phyloP scores from a whole-genome alignment of 2,888 invertebrate genomes.

The Drosophila emarginata region DNA sequence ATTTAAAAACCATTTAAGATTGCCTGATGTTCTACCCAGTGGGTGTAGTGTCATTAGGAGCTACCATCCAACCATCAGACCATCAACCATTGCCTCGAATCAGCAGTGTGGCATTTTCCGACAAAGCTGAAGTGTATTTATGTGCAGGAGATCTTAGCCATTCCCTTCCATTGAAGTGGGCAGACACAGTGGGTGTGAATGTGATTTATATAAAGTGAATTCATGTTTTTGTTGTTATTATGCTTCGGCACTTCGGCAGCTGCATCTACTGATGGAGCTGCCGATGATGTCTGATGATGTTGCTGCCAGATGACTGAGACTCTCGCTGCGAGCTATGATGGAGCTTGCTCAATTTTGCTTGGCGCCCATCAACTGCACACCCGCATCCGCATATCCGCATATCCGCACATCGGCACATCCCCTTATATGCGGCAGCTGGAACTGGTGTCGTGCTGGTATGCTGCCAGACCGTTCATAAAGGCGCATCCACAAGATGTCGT shows the following conservation, averaged over 20 bases:
- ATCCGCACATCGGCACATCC: not conserved
- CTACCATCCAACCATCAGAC: not conserved
- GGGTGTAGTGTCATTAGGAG: constrained; percentile 8
- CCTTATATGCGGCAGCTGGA: not conserved
- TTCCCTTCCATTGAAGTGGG: not conserved
- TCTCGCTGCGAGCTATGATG: not conserved
- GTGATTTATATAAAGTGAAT: constrained; percentile 36
- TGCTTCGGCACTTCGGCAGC: constrained; percentile 25
- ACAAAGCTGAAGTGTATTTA: constrained; percentile 1
- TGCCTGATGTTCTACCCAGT: not conserved
- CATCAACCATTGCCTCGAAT: not conserved
- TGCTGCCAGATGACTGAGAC: constrained; percentile 6
- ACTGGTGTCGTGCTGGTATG: not conserved
- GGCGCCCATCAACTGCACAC: constrained; percentile 19
- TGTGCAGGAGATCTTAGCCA: not conserved
- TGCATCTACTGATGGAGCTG: constrained; percentile 26
- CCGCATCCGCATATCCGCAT: constrained; percentile 5
- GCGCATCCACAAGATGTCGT: constrained; percentile 46
- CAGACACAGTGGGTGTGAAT: constrained; percentile 3
- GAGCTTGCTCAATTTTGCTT: not conserved
- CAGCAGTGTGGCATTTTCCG: not conserved
- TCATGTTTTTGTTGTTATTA: constrained; percentile 18
- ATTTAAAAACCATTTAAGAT: constrained; percentile 21
- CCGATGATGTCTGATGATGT: constrained; percentile 33
- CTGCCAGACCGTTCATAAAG: constrained; percentile 28